Evolutionary conservation across 2,888 invertebrate species (phyloP), one percentile per base, ranked within the genome.

Genomic region (Cheilosia urbana): DNA sequence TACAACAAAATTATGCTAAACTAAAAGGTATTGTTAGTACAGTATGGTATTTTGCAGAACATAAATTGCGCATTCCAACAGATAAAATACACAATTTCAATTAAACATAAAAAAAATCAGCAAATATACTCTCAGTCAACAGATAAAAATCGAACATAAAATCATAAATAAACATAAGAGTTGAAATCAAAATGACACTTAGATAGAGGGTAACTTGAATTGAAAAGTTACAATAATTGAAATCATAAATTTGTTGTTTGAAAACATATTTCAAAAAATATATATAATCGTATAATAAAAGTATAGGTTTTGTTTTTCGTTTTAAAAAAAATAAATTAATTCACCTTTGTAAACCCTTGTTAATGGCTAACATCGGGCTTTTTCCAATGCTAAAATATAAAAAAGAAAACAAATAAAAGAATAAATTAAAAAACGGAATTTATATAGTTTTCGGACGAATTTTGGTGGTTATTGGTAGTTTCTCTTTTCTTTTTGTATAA

Each of bases 341-440:
- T 94, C 94, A 95, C 94, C 96, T 95, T 94, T 96, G 96, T 92
- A 96, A 95, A 93, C 96, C 96, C 94, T 96, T 96, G 94, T 96
- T 96, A 94, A 96, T 96, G 93, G 96, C 96, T 93, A 96, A 95
- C 93, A 96, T 90, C 89, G 92, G 94, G 91, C 96, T 95, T 94
- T 96, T 96, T 93, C 96, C 96, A 93, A 96, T 94, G 94, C 94
- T 95, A 94, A 89, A 94, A 94, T 93, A 93, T 93, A 94, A 93
- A 93, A 93, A 93, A 92, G 93, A 93, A 84, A 88, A 88, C 73
- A 87, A 88, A 87, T 87, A 76, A 76, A 87, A 81, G 57, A 84
- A 72, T 53, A 71, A 78, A 80, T 88, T 62, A 75, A 80, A 84
- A 79, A 79, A 83, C 58, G 69, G 69, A 81, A 75, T 85, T 75